Evolutionary conservation across 2,888 invertebrate genomes (phyloP), one percentile per base, ranked within the genome.

Genomic region (Rhingia rostrata): DNA sequence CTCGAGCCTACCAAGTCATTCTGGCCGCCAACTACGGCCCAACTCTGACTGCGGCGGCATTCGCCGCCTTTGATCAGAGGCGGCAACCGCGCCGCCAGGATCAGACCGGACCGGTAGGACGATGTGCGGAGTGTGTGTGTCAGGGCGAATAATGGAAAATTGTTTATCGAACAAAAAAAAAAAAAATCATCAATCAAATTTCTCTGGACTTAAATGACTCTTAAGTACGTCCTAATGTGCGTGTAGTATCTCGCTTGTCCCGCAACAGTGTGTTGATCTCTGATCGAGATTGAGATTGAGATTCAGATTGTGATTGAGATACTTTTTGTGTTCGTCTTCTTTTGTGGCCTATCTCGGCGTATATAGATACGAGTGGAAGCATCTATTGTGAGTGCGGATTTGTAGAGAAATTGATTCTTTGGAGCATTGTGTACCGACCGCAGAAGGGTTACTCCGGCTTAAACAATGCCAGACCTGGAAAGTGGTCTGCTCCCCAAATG

Each of bases 191-290:
- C 86, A 86, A 86, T 86, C 86, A 86, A 86, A 74, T 60, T 70
- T 83, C 83, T 83, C 77, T 83, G 86, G 86, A 86, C 86, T 86
- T 75, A 86, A 86, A 86, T 86, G 86, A 84, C 70, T 69, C 83
- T 86, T 82, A 82, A 86, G 82, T 84, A 81, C 73, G 74, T 72
- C 75, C 66, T 73, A 77, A 82, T 82, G 73, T 86, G 84, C 80
- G 74, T 74, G 74, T 70, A 70, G 82, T 45, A 54, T 69, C 72
- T 53, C 41, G 22, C 22, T 61, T 58, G 49, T 45, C 41, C 47
- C 61, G 22, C 22, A 22, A 22, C 22, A 33, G 56, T 35, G 54
- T 45, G 49, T 49, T 53, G 72, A 78, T 61, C 72, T 72, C 64
- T 30, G 61, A 58, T 63, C 12, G 33, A 51, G 53, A 67, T 67